phyloP scores from a whole-genome alignment of 1,140 invertebrate genomes.

The Andrena cerasifolii region DNA sequence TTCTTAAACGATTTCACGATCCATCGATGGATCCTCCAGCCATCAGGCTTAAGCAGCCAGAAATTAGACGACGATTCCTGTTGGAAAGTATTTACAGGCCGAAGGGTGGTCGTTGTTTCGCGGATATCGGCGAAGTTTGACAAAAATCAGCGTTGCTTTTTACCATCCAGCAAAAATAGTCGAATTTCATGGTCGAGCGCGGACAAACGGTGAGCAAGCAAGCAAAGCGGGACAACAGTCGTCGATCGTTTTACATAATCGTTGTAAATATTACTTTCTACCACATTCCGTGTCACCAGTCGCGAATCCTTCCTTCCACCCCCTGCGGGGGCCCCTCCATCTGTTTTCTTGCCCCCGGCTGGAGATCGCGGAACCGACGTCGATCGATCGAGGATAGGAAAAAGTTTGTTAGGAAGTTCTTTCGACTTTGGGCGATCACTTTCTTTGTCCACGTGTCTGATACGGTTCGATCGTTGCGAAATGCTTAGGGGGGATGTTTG shows the following conservation, averaged over 20 bases:
- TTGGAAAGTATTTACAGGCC: background rate
- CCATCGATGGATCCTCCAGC: conserved; percentile 18
- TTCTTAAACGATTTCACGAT: conserved; percentile 20
- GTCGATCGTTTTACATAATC: conserved; percentile 59
- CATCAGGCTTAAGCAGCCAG: background rate
- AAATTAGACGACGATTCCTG: conserved; percentile 28
- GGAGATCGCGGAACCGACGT: too few relatives aligned
- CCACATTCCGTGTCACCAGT: conserved; percentile 56
- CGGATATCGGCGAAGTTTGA: conserved; percentile 26
- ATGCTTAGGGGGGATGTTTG: too few relatives aligned
- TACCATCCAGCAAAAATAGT: conserved; percentile 49
- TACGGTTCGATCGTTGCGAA: too few relatives aligned
- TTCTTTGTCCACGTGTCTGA: too few relatives aligned
- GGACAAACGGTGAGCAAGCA: conserved; percentile 59
- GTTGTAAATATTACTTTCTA: conserved; percentile 65
- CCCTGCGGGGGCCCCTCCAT: too few relatives aligned
- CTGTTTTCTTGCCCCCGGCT: too few relatives aligned
- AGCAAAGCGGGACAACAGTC: conserved; percentile 60
- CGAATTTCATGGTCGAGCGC: conserved; percentile 65
- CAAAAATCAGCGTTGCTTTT: conserved; percentile 49
- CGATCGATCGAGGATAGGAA: conserved; percentile 2
- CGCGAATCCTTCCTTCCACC: conserved; percentile 43
- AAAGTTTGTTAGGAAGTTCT: too few relatives aligned
- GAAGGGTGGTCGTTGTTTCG: conserved; percentile 37
- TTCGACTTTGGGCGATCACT: background rate